A percentile compares a stretch with the other conserved stretches of the same genome.
These are phyloP conservation scores for Chloroclystis v-ata DNA, from an alignment of 2,888 invertebrate species.

Conservation along the genomic window DNA sequence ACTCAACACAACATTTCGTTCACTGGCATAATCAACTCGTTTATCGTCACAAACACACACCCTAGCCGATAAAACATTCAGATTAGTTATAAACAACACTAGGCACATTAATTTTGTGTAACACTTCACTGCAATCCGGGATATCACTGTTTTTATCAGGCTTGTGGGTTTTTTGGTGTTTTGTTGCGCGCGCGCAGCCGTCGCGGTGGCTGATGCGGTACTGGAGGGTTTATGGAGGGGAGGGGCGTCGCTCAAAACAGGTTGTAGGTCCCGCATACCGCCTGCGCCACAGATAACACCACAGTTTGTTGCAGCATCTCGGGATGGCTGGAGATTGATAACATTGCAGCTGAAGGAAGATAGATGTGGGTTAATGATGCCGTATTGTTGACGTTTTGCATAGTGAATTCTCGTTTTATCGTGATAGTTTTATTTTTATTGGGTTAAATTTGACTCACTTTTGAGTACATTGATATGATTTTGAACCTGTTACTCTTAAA, in stretches of 20 bases:
- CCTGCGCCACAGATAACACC: slow-evolving; percentile 30
- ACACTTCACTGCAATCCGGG: slow-evolving; percentile 72
- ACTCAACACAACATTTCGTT: slow-evolving; percentile 51
- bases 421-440: neutral
- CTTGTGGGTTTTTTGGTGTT: slow-evolving; percentile 23
- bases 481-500: no score
- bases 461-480: no score
- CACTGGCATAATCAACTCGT: slow-evolving; percentile 58
- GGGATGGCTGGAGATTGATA: slow-evolving; percentile 51
- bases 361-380: slow-evolving; percentile 39
- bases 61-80: slow-evolving; percentile 13
- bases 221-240: slow-evolving; percentile 40
- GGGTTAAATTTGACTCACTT: no score
- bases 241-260: slow-evolving; percentile 56
- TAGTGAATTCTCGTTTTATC: neutral
- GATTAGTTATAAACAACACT: slow-evolving; percentile 25
- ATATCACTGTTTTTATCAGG: slow-evolving; percentile 42
- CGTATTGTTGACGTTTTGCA: slow-evolving; percentile 25
- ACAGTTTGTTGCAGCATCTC: slow-evolving; percentile 43
- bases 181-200: slow-evolving; percentile 45
- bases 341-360: slow-evolving; percentile 24
- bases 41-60: slow-evolving; percentile 40
- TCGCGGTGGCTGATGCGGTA: slow-evolving; percentile 55
- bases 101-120: slow-evolving; percentile 15
- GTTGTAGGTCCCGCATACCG: slow-evolving; percentile 62